Evolutionary conservation across 1,140 invertebrate genomes (phyloP), one percentile per base, ranked within the genome.

Genomic region (Drosophila prosaltans): DNA sequence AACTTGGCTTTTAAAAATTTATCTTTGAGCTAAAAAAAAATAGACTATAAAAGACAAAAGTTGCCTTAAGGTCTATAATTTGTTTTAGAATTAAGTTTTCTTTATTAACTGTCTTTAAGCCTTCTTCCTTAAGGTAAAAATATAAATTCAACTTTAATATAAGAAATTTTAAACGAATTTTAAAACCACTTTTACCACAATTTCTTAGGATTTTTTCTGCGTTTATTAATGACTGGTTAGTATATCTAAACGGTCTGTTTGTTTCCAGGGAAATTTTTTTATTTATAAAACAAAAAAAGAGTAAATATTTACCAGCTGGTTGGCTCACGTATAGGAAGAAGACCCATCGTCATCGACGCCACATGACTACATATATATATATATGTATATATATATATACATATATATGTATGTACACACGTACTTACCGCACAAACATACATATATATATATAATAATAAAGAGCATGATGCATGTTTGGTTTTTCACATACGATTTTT

Each of bases 221-320:
- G 21, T 7, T 8, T 48, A 7, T 8, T 48, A 16, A 21, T 51
- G 24, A 21, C 6, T 24, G 45, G 45, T 51, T 51, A 51, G 45
- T 51, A 51, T 51, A 51, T 51, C 45, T 4, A 51, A 26, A 26
- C 7, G 24, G 45, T 51, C 45, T 51, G 45, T 26, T 51, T 51
- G 21, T 26, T 51, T 26, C 21, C 8, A 51, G 9, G 2, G 24
- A 51, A 51, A 51, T 51, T 26, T 36, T 36, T 58, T 21, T 5
- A 30, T 32, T 58, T 58, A 7, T n/a, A 58, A 2, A 16, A 16
- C 16, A 16, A 16, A 16, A 16, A 3, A 10, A 61, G 26, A 28
- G 59, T 43, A 61, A 61, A 61, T 61, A 61, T 61, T 61, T 61
- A 43, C 59, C 59, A 61, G 16, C 58, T 60, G 58, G 39, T 60